Base-by-base conservation (phyloP, 2,888 invertebrate genomes). In the Xanthia icteritia region DNA sequence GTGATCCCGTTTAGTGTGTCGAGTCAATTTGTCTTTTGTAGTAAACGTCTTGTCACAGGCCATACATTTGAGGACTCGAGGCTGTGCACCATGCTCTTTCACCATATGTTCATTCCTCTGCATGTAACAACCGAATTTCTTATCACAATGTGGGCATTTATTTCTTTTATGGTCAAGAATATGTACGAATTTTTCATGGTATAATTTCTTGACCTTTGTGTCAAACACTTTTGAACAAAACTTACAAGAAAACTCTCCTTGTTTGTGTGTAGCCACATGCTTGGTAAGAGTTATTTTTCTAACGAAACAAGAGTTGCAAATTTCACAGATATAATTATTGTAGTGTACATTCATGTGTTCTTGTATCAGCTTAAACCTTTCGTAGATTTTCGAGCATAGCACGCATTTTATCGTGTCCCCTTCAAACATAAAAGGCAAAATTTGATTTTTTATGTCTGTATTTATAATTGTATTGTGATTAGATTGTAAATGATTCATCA, bases 301-400 rank as follows among this genome's bases (percentile, higher is more conserved):
- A 82, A 95, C 94, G 77, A 95, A 96, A 1, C 94, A 89, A 0
- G 95, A 92, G 60, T 94, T 94, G 23, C 88, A 88, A 11, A 79
- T 67, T 2, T 69, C 77, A 42, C 88, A 88, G 0, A 39, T 66
- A 13, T 78, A 83, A 73, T 89, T 89, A 4, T 72, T 67, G 48
- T 82, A 88, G 48, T 89, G 89, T 0, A 60, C 61, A 56, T 82
- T 83, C 86, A 89, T 86, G 36, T 89, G 89, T 36, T 85, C 83
- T 39, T 81, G 84, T 15, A 89, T n/a, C 11, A 72, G 27, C 36
- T 82, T 84, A 15, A 89, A 88, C 0, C 73, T 63, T 23, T 71
- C 82, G 58, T 81, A 87, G 1, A 39, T 73, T 48, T 75, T 77
- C 0, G 82, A 39, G 42, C 87, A 87, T 5, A 79, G 11, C 1